A percentile compares a stretch with the other conserved stretches of the same genome.
phyloP scores from a whole-genome alignment of 2,797 vertebrate species.

The Valencia hispanica region DNA sequence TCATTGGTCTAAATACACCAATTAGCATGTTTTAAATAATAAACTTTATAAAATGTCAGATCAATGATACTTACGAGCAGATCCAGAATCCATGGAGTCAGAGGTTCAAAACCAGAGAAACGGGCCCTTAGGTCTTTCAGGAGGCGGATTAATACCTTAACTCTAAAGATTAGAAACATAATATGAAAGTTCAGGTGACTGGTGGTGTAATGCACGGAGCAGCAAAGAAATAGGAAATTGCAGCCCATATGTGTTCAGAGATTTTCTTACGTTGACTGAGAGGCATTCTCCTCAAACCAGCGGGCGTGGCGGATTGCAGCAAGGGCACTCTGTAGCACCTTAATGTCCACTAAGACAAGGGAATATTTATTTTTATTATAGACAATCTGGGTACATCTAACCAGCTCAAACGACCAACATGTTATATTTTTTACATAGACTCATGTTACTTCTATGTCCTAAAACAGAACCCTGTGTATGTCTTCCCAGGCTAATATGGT shows the following conservation, averaged over 20 bases:
- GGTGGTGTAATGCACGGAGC: not conserved
- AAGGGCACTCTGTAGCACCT: conserved; percentile 96
- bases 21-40: not conserved
- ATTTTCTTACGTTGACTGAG: conserved; percentile 91
- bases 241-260: too few species aligned
- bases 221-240: rapidly evolving
- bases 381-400: not conserved
- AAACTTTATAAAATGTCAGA: not conserved
- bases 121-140: conserved; percentile 92
- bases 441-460: not conserved
- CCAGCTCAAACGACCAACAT: not conserved
- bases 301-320: conserved; percentile 95
- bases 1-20: not conserved
- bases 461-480: not conserved
- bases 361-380: not conserved
- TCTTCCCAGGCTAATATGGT: not conserved
- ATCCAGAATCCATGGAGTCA: conserved; percentile 96
- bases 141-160: conserved; percentile 94
- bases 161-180: conserved; percentile 72
- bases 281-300: conserved; percentile 98
- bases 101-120: conserved; percentile 94
- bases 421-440: not conserved
- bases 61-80: conserved; percentile 81
- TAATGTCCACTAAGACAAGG: conserved; percentile 90
- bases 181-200: not conserved